Conservation (phyloP, 1,140 invertebrate species). For the Lucilia sericata region DNA sequence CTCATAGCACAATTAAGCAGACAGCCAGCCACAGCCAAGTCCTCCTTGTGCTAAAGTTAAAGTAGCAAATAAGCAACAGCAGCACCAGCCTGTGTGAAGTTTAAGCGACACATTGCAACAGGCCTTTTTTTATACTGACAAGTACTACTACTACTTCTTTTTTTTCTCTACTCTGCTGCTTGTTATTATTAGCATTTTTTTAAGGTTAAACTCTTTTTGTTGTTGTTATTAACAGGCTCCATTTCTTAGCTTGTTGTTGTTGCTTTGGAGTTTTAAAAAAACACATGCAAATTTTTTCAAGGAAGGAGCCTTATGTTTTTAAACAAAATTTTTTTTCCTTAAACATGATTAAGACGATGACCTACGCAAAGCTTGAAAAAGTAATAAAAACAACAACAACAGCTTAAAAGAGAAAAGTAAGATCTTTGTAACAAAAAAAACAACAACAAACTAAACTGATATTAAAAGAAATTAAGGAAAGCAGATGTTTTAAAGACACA, state of each 20-base stretch:
- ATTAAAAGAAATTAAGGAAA: slow-evolving; percentile 20
- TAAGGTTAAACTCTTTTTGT: neutral
- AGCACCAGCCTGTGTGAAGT: slow-evolving; percentile 8
- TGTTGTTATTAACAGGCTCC: neutral
- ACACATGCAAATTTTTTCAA: slow-evolving; percentile 31
- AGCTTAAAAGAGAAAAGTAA: neutral
- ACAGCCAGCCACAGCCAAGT: neutral
- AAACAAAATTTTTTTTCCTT: too few species aligned
- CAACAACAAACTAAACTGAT: neutral
- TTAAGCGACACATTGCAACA: slow-evolving; percentile 4
- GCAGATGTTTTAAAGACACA: slow-evolving; percentile 8
- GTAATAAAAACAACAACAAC: neutral
- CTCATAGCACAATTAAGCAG: slow-evolving; percentile 18
- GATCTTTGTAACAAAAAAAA: neutral
- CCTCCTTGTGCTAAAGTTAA: neutral
- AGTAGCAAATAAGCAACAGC: too few species aligned
- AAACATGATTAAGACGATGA: slow-evolving; percentile 39
- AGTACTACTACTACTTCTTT: slow-evolving; percentile 4
- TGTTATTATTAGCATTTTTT: neutral
- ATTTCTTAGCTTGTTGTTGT: neutral
- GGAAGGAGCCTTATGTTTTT: slow-evolving; percentile 3
- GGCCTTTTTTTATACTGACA: neutral
- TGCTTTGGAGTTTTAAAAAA: neutral
- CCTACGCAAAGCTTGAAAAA: slow-evolving; percentile 41
- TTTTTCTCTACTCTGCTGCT: neutral